phyloP scores from a whole-genome alignment of 2,888 invertebrate genomes.

The Rhimphoctona megacephalus region DNA sequence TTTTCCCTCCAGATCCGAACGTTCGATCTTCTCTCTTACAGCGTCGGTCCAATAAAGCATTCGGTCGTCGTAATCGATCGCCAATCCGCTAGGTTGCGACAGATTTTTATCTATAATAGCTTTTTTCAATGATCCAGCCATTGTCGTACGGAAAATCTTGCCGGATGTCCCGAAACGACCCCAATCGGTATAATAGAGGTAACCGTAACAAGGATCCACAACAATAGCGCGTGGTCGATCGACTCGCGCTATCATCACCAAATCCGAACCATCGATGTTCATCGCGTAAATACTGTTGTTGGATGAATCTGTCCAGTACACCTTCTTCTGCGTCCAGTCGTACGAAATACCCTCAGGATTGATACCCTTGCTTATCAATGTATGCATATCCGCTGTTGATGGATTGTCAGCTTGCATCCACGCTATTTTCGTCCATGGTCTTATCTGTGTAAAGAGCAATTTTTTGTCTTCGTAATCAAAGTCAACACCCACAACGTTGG shows the following conservation, averaged over 20 bases:
- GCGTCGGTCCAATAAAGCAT: slow-evolving; percentile 99
- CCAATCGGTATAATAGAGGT: slow-evolving; percentile 98
- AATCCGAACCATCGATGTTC: slow-evolving; percentile 94
- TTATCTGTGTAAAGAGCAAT: slow-evolving; percentile 96
- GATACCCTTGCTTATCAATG: slow-evolving; percentile 91
- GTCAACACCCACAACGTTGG: slow-evolving; percentile 97
- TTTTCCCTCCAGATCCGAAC: slow-evolving; percentile 94
- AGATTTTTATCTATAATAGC: slow-evolving; percentile 96
- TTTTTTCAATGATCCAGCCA: slow-evolving; percentile 97
- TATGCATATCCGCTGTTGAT: slow-evolving; percentile 87
- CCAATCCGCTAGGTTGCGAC: slow-evolving; percentile 97
- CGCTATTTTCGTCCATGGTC: slow-evolving; percentile 95
- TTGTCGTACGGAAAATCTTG: slow-evolving; percentile 97
- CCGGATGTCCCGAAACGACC: slow-evolving; percentile 96
- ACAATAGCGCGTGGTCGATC: slow-evolving; percentile 98
- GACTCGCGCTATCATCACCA: slow-evolving; percentile 96
- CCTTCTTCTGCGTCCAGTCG: slow-evolving; percentile 98
- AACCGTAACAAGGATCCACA: slow-evolving; percentile 98
- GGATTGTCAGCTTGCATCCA: slow-evolving; percentile 92
- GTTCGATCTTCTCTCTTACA: slow-evolving; percentile 97
- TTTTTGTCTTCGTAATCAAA: slow-evolving; percentile 96
- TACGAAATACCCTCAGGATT: slow-evolving; percentile 98
- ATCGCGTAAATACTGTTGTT: slow-evolving; percentile 98
- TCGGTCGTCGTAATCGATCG: slow-evolving; percentile 97
- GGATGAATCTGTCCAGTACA: slow-evolving; percentile 99